Conservation (phyloP, 2,797 vertebrate species). For the Gymnothorax reevesii region DNA sequence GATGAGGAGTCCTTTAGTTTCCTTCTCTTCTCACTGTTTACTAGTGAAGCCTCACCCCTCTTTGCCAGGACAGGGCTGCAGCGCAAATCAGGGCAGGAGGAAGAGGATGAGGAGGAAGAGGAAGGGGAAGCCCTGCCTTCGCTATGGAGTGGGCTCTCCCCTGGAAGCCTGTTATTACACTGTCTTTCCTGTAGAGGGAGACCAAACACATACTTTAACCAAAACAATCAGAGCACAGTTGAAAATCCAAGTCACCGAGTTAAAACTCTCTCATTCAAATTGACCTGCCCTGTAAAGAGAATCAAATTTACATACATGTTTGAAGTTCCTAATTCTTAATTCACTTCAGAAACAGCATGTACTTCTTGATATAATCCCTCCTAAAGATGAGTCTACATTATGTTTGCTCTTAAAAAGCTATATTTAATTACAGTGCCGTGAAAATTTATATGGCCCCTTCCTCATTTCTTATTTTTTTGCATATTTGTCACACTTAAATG, state of each 20-base stretch:
- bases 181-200: conserved; percentile 35
- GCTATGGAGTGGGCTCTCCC: conserved; percentile 33
- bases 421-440: background rate
- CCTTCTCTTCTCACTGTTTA: conserved; percentile 24
- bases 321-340: background rate
- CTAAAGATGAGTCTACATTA: background rate
- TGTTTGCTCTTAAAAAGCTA: background rate
- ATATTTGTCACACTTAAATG: too few species aligned
- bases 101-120: conserved; percentile 22
- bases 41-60: background rate
- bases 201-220: background rate
- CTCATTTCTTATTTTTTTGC: too few species aligned
- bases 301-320: background rate
- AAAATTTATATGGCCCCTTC: too few species aligned
- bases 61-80: background rate
- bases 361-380: too few species aligned
- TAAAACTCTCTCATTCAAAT: background rate
- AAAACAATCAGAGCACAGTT: background rate
- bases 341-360: background rate
- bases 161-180: conserved; percentile 31
- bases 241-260: background rate
- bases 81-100: background rate
- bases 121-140: conserved; percentile 31
- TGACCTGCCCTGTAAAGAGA: background rate
- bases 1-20: background rate